Evolutionary conservation across 2,797 vertebrate species (phyloP).

Genomic region (Sciurus vulgaris): DNA sequence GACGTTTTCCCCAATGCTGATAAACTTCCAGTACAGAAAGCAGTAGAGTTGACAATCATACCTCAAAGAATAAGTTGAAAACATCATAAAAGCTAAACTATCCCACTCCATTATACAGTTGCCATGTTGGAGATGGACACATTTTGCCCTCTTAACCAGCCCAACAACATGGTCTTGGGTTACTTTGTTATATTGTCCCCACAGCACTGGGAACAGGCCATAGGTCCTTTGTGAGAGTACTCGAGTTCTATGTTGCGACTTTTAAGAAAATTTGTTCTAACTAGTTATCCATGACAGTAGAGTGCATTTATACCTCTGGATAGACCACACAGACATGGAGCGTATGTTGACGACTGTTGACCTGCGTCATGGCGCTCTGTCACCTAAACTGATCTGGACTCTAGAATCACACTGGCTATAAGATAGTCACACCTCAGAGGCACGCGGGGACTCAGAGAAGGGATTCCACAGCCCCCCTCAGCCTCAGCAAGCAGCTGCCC

Average conservation of each 20-base stretch:
- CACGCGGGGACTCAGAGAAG: background rate
- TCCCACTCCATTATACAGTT: accelerated
- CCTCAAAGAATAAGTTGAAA: background rate
- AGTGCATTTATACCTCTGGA: no score
- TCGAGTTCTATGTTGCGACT: background rate
- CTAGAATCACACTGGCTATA: background rate
- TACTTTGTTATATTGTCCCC: background rate
- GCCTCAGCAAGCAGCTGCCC: background rate
- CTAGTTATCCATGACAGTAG: no score
- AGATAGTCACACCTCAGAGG: background rate
- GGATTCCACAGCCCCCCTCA: background rate
- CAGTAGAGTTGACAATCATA: background rate
- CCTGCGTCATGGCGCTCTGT: background rate
- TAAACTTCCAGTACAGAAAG: background rate
- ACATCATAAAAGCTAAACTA: background rate
- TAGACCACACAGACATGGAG: no score
- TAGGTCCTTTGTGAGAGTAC: background rate
- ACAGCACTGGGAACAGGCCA: background rate
- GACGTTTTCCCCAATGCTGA: background rate
- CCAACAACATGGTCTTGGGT: background rate
- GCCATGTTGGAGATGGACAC: accelerated
- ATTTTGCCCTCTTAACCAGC: background rate
- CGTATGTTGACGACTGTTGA: background rate
- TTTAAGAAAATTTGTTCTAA: no score
- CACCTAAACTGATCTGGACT: background rate